Conservation (phyloP, 2,113 vertebrate genomes). For the Lates calcarifer region DNA sequence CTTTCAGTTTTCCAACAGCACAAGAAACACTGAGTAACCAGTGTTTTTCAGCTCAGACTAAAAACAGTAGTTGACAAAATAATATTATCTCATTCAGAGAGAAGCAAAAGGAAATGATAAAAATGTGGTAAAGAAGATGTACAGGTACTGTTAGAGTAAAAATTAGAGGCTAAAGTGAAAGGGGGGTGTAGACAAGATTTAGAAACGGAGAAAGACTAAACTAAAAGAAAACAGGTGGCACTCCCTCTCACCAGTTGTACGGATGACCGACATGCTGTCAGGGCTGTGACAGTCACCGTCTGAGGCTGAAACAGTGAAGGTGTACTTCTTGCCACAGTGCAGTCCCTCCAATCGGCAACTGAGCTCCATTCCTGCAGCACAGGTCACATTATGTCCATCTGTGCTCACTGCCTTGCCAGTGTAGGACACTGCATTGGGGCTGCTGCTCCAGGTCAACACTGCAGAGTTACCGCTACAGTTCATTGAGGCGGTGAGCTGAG, state of each 20-base stretch:
- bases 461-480: constrained; percentile 74
- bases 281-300: constrained; percentile 75
- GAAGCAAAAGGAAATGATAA: background rate
- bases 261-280: constrained; percentile 64
- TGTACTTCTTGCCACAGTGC: constrained; percentile 78
- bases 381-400: constrained; percentile 72
- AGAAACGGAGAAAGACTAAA: background rate
- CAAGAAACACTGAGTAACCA: too few species aligned
- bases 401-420: constrained; percentile 64
- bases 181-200: background rate
- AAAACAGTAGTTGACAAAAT: background rate
- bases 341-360: constrained; percentile 72
- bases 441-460: constrained; percentile 76
- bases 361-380: constrained; percentile 33
- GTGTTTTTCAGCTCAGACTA: too few species aligned
- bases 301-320: constrained; percentile 75
- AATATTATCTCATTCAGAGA: background rate
- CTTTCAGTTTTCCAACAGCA: too few species aligned
- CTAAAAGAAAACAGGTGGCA: background rate
- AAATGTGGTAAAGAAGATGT: background rate
- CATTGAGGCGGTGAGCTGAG: constrained; percentile 63
- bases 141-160: background rate
- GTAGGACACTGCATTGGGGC: constrained; percentile 76
- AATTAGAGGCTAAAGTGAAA: background rate
- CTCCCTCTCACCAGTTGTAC: constrained; percentile 76